phyloP scores from a whole-genome alignment of 2,888 invertebrate species.

The Tetragonisca angustula region DNA sequence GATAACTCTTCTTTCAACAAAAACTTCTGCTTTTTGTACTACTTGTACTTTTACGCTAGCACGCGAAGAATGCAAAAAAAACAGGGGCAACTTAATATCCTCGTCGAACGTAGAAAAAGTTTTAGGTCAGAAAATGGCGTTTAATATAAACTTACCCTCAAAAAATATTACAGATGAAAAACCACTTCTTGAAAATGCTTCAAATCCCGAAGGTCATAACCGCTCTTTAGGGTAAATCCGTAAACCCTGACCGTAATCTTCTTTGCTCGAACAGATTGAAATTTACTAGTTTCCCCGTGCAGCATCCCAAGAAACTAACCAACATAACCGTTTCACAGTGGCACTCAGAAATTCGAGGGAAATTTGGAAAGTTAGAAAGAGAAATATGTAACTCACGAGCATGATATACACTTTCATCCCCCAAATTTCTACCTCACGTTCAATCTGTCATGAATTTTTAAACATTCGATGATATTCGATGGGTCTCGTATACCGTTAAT shows the following conservation, averaged over 20 bases:
- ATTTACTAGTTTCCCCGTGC: conserved; percentile 2
- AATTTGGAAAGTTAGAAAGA: not conserved
- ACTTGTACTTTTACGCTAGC: not conserved
- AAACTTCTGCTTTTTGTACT: not conserved
- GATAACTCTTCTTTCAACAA: not conserved
- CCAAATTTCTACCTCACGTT: not conserved
- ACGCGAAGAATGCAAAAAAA: not conserved
- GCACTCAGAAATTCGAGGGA: not conserved
- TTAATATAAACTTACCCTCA: not conserved
- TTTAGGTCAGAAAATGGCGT: not conserved
- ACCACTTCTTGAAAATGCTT: not conserved
- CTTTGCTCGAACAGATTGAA: conserved; percentile 6
- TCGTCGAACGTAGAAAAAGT: not conserved
- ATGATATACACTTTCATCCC: not conserved
- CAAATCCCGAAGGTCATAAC: not conserved
- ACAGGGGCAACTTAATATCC: not conserved
- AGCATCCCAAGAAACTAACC: not conserved
- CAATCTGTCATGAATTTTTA: not conserved
- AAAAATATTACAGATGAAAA: not conserved
- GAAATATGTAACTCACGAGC: not conserved
- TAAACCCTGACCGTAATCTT: not conserved
- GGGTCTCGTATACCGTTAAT: no score
- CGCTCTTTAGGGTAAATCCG: not conserved
- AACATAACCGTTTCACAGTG: not conserved
- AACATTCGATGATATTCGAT: not conserved